Conservation (phyloP, 2,888 invertebrate species). For the Amiota minor region DNA sequence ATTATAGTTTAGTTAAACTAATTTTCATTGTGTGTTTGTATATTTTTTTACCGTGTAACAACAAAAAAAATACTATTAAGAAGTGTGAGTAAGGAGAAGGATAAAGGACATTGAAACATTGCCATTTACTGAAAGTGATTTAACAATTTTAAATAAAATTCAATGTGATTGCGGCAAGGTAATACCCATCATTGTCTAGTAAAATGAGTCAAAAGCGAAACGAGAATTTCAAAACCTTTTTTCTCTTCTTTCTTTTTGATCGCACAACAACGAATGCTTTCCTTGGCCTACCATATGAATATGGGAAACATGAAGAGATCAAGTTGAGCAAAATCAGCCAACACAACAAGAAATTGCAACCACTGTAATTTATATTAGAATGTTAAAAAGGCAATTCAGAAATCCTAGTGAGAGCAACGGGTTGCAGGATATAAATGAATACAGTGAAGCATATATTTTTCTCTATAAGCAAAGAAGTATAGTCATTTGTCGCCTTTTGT, state of each 20-base stretch:
- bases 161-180: slow-evolving; percentile 62
- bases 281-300: slow-evolving; percentile 10
- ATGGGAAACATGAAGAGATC: slow-evolving; percentile 28
- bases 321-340: background rate
- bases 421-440: slow-evolving; percentile 1
- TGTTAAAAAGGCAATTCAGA: background rate
- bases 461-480: slow-evolving; percentile 34
- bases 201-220: slow-evolving; percentile 40
- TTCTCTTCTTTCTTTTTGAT: no score
- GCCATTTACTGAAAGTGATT: slow-evolving; percentile 50
- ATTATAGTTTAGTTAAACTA: no score
- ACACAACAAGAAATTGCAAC: background rate
- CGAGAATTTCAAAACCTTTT: background rate
- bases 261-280: background rate
- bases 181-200: slow-evolving; percentile 51
- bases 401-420: background rate
- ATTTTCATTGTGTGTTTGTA: no score
- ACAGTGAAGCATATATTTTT: slow-evolving; percentile 3
- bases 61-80: background rate
- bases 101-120: slow-evolving; percentile 21
- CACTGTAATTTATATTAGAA: slow-evolving; percentile 20
- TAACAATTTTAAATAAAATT: slow-evolving; percentile 66
- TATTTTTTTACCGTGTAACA: background rate
- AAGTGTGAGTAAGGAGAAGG: background rate
- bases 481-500: slow-evolving; percentile 38